phyloP scores from a whole-genome alignment of 2,113 vertebrate species.

The Cervus canadensis region DNA sequence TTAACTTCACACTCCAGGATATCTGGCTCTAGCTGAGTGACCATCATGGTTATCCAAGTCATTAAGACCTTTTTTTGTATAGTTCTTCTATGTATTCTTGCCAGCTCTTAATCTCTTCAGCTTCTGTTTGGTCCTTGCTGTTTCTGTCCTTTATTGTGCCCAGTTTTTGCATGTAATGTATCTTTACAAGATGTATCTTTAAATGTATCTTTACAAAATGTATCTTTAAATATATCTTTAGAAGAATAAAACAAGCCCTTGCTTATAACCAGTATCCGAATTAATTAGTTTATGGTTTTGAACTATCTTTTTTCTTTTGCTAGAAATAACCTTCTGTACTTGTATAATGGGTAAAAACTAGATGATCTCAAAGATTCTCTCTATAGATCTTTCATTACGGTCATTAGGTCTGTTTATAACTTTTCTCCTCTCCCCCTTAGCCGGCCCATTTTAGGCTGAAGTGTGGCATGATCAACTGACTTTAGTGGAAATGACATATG shows the following conservation, averaged over 20 bases:
- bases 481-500: neutral
- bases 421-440: neutral
- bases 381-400: neutral
- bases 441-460: neutral
- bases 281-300: neutral
- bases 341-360: neutral
- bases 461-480: neutral
- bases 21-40: neutral
- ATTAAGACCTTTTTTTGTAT: neutral
- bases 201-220: neutral
- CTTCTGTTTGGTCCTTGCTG: neutral
- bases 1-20: neutral
- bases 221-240: neutral
- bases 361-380: neutral
- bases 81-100: neutral
- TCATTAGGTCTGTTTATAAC: neutral
- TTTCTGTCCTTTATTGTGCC: neutral
- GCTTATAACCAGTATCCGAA: neutral
- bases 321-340: neutral
- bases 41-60: neutral
- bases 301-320: neutral
- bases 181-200: neutral
- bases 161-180: neutral
- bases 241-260: neutral
- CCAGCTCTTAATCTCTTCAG: neutral